Conservation (phyloP, 2,113 vertebrate genomes). For the Passer domesticus region DNA sequence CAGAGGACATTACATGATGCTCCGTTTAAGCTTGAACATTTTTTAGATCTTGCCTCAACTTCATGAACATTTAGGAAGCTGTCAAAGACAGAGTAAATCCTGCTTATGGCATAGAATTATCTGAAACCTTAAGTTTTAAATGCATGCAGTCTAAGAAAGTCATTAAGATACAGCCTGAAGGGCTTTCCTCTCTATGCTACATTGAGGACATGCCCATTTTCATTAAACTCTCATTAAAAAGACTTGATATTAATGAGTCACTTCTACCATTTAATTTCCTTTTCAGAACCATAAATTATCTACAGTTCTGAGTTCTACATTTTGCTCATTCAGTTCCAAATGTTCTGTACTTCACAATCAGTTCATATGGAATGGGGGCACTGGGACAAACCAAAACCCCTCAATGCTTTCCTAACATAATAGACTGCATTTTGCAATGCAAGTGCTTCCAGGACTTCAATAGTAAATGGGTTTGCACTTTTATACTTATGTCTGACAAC, state of each 20-base stretch:
- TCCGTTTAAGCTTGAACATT: background rate
- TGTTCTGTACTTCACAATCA: background rate
- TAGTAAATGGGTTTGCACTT: background rate
- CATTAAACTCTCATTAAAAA: constrained; percentile 7
- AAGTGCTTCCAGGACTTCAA: background rate
- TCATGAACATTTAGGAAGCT: background rate
- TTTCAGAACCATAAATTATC: background rate
- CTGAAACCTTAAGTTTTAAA: background rate
- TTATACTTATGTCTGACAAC: background rate
- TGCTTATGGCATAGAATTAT: background rate
- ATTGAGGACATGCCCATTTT: background rate
- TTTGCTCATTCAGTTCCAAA: background rate
- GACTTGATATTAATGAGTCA: background rate
- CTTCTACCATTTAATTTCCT: constrained; percentile 25
- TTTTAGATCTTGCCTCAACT: background rate
- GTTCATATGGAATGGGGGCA: background rate
- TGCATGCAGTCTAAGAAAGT: background rate
- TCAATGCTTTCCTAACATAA: background rate
- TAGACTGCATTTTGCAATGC: background rate
- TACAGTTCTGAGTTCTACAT: background rate
- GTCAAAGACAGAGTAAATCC: background rate
- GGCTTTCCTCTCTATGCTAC: background rate
- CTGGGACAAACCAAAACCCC: background rate
- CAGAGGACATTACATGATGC: background rate
- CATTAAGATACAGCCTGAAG: background rate